phyloP scores from a whole-genome alignment of 2,888 invertebrate genomes.

The Amphipyra berbera region DNA sequence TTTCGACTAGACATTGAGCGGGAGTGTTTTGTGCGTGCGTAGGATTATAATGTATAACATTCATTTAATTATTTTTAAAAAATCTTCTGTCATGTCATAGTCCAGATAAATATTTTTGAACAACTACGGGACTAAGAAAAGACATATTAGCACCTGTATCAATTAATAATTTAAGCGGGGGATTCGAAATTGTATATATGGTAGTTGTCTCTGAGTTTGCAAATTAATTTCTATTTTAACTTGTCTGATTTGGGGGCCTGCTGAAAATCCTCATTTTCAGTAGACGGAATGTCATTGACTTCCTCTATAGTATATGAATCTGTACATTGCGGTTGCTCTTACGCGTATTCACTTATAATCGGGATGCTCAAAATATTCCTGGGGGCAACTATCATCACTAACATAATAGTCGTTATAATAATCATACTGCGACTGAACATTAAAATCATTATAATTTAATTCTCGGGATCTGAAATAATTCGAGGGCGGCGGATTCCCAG shows the following conservation, averaged over 20 bases:
- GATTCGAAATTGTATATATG: conserved; percentile 51
- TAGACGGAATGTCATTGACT: neutral
- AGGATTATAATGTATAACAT: too few species aligned
- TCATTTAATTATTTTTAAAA: too few species aligned
- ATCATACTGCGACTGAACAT: conserved; percentile 12
- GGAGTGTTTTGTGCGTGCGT: too few species aligned
- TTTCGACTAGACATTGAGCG: too few species aligned
- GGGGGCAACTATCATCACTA: neutral
- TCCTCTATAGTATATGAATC: too few species aligned
- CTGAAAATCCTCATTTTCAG: conserved; percentile 48
- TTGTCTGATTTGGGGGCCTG: conserved; percentile 16
- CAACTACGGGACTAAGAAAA: conserved; percentile 53
- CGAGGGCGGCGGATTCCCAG: conserved; percentile 43
- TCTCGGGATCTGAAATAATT: conserved; percentile 51
- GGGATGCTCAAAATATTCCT: too few species aligned
- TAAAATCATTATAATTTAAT: conserved; percentile 46
- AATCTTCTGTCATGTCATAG: too few species aligned
- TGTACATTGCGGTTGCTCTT: conserved; percentile 10
- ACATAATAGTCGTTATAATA: conserved; percentile 19
- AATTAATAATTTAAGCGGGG: too few species aligned
- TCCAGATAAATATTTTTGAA: conserved; percentile 38
- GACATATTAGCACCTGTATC: too few species aligned
- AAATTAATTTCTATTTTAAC: conserved; percentile 56
- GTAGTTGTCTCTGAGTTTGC: conserved; percentile 49
- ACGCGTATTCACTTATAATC: too few species aligned